Evolutionary conservation across 2,113 vertebrate genomes (phyloP).

Genomic region (Coregonus clupeaformis): DNA sequence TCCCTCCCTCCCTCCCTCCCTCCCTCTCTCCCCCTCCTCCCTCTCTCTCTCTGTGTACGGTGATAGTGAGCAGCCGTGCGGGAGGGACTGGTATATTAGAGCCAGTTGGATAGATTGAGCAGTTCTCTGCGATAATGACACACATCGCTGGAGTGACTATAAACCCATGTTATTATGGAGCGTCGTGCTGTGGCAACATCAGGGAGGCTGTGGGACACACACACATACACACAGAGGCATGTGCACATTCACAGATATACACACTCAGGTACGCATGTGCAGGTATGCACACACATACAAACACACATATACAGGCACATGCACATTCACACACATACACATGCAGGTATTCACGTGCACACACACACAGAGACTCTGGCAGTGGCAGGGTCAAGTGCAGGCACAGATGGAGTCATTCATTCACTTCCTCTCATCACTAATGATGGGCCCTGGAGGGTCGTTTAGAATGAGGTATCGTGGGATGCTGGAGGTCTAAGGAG

Average conservation of each 20-base stretch:
- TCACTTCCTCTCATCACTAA: slow-evolving; percentile 48
- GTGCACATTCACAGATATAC: slow-evolving; percentile 9
- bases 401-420: slow-evolving; percentile 50
- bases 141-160: slow-evolving; percentile 22
- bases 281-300: background rate
- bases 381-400: slow-evolving; percentile 14
- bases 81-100: slow-evolving; percentile 23
- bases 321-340: background rate
- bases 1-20: background rate
- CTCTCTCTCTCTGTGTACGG: background rate
- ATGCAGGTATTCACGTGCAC: background rate
- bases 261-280: background rate
- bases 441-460: slow-evolving; percentile 51
- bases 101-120: slow-evolving; percentile 25
- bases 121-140: slow-evolving; percentile 28
- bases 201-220: background rate
- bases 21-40: background rate
- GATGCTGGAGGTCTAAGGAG: slow-evolving; percentile 15
- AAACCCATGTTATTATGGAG: slow-evolving; percentile 17
- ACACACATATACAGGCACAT: background rate
- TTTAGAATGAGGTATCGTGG: slow-evolving; percentile 45
- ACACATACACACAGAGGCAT: background rate
- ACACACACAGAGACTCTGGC: background rate
- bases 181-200: slow-evolving; percentile 10
- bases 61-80: background rate